These are phyloP conservation scores for Morpho helenor DNA, from an alignment of 2,888 invertebrate genomes.

Conservation along the genomic window DNA sequence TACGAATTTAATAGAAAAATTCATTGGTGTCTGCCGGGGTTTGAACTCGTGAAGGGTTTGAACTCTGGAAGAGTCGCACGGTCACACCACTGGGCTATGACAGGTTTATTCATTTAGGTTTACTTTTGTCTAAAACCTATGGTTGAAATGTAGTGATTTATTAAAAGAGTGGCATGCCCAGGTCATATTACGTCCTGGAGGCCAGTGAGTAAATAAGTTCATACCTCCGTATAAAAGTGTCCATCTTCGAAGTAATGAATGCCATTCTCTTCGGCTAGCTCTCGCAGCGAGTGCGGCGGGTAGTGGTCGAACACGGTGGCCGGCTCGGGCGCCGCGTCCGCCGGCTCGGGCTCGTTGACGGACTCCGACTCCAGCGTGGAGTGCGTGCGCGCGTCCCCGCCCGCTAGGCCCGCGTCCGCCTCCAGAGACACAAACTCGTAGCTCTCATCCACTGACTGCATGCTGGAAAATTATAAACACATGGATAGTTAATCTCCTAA, in stretches of 20 bases:
- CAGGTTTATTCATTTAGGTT: too few relatives aligned
- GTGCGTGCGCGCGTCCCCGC: slow-evolving; percentile 28
- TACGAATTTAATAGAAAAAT: too few relatives aligned
- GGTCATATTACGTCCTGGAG: background rate
- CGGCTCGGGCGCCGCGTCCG: slow-evolving; percentile 54
- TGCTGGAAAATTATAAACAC: slow-evolving; percentile 38
- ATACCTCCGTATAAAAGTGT: slow-evolving; percentile 94
- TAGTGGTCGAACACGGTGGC: slow-evolving; percentile 26
- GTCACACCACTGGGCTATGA: too few relatives aligned
- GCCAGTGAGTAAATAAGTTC: background rate
- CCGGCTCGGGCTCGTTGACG: slow-evolving; percentile 78
- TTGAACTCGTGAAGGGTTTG: too few relatives aligned
- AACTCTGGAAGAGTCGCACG: too few relatives aligned
- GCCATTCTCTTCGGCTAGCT: slow-evolving; percentile 89
- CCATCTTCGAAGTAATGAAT: slow-evolving; percentile 96
- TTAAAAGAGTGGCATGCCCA: too few relatives aligned
- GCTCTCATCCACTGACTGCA: slow-evolving; percentile 77
- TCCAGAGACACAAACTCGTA: slow-evolving; percentile 71
- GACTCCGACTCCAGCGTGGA: slow-evolving; percentile 20
- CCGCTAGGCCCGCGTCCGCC: slow-evolving; percentile 53
- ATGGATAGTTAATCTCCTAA: too few relatives aligned
- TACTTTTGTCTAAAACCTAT: too few relatives aligned
- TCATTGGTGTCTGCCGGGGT: too few relatives aligned
- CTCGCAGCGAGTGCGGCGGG: slow-evolving; percentile 83
- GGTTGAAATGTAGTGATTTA: too few relatives aligned